Conservation (phyloP, 2,797 vertebrate genomes). For the Hemitrygon akajei region DNA sequence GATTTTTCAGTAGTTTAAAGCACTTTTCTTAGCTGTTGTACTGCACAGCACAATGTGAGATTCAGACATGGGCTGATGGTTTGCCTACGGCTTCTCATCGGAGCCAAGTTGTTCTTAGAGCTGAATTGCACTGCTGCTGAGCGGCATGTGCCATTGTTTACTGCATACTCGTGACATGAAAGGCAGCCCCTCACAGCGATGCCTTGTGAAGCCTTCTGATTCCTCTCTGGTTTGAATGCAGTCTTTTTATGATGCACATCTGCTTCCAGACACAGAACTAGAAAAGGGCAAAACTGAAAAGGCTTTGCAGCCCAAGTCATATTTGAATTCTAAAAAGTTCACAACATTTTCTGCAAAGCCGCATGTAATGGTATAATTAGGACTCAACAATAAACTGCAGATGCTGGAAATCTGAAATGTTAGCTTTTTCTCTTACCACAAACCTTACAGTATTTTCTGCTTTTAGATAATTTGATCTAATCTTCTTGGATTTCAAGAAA, state of each 20-base stretch:
- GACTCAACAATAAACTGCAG: no score
- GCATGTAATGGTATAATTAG: not conserved
- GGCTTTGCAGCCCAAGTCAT: not conserved
- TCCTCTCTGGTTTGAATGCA: not conserved
- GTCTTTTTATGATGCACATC: not conserved
- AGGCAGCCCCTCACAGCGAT: not conserved
- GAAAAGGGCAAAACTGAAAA: not conserved
- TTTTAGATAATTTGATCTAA: no score
- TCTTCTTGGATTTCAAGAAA: no score
- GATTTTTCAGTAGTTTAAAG: not conserved
- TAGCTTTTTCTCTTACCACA: no score
- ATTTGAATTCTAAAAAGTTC: not conserved
- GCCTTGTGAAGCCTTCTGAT: not conserved
- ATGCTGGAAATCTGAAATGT: no score
- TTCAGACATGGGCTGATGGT: not conserved
- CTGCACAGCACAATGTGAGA: not conserved
- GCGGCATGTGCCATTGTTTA: not conserved
- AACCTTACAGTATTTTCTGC: no score
- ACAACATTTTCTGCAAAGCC: not conserved
- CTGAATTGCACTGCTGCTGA: conserved; percentile 16
- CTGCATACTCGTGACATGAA: not conserved
- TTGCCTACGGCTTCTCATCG: not conserved
- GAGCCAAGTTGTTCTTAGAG: not conserved
- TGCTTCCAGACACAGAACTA: not conserved
- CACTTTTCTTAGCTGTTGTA: not conserved